phyloP scores from a whole-genome alignment of 2,797 vertebrate species.

The Cossypha heuglini region DNA sequence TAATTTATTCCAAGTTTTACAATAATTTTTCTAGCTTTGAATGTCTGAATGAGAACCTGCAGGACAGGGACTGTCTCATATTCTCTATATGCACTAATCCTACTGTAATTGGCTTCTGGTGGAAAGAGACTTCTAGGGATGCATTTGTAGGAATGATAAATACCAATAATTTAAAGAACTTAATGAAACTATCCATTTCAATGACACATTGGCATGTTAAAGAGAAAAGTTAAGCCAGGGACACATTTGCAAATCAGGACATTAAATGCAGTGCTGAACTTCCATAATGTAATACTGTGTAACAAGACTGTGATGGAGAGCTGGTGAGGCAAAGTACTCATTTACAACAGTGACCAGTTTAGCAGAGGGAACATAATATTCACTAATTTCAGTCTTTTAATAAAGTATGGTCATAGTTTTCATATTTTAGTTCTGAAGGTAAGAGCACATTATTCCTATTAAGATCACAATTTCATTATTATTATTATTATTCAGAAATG shows the following conservation, averaged over 20 bases:
- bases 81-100: background rate
- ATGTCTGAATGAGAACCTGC: background rate
- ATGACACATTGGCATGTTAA: background rate
- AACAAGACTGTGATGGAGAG: background rate
- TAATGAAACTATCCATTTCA: slow-evolving; percentile 37
- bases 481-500: background rate
- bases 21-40: background rate
- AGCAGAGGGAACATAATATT: background rate
- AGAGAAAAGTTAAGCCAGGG: background rate
- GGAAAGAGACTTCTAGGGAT: background rate
- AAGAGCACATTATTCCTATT: background rate
- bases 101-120: background rate
- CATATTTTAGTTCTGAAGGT: background rate
- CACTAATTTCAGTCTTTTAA: background rate
- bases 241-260: slow-evolving; percentile 8
- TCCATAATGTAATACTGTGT: background rate
- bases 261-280: background rate
- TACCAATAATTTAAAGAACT: background rate
- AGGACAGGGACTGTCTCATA: background rate
- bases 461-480: background rate
- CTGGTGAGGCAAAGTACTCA: background rate
- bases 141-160: slow-evolving; percentile 4
- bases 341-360: background rate
- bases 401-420: background rate
- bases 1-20: background rate